Evolutionary conservation across 2,797 vertebrate genomes (phyloP), one percentile per base, ranked within the genome.

Genomic region (Manis javanica): DNA sequence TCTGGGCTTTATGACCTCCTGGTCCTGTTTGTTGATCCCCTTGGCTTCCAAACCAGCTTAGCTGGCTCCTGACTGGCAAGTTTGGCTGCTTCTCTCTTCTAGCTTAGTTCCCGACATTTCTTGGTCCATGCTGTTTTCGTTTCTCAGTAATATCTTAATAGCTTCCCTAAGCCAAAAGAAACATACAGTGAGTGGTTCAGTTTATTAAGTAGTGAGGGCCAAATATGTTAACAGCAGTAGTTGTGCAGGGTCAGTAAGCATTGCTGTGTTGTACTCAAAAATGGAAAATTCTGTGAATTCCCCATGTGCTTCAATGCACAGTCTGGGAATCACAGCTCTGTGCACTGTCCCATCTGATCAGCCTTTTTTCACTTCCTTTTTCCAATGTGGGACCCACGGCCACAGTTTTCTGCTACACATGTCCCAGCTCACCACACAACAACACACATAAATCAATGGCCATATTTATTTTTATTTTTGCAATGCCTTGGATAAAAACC

Each of bases 391-490:
- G 37, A 69, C 34, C 13, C 2, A 26, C 0, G 2, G 2, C 74
- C 21, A 69, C 13, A 90, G 9, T 72, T 72, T 39, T 7, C 31
- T 18, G 31, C 55, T 66, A 64, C 24, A 57, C 4, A 34, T 1
- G 18, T 7, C 6, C 26, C 42, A 49, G n/a, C 24, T 66, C 19
- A 68, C 79, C 15, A 71, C 31, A 90, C 42, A 23, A 63, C 14
- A 92, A 5, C 26, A 51, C 93, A 87, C 24, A 63, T 18, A 87
- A 93, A 96, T 34, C 79, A 90, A 93, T 77, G 96, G 92, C 94
- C 97, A 98, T 98, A 98, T 97, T 98, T 98, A 98, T 98, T 98
- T 98, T 99, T 98, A 98, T 98, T 98, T 99, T 98, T 98, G 90
- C 97, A 97, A 96, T 97, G 91, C 71, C 94, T 96, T 97, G 93